Conservation (phyloP, 2,113 vertebrate genomes). For the Chloropsis hardwickii region DNA sequence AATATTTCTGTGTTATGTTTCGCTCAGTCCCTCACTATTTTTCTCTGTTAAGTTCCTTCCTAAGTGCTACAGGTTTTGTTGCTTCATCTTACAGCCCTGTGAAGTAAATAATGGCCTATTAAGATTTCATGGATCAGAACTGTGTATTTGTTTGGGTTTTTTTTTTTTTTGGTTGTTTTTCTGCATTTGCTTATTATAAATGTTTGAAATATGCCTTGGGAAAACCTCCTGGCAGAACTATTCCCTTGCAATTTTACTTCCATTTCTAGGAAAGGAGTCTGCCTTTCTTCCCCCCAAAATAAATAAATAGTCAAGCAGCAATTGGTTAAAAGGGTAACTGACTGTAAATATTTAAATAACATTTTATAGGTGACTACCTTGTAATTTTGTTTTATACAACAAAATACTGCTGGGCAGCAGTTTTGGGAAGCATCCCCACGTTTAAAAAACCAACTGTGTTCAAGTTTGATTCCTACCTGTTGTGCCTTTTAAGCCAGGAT, state of each 20-base stretch:
- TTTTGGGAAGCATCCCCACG: background rate
- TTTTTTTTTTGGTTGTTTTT: background rate
- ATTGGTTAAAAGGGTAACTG: background rate
- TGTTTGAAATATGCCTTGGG: fast-evolving
- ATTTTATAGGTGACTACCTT: background rate
- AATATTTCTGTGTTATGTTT: background rate
- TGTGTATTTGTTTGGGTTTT: background rate
- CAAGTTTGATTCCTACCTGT: conserved; percentile 58
- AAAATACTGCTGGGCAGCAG: background rate
- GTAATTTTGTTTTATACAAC: background rate
- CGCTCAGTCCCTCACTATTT: background rate
- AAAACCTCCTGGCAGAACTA: background rate
- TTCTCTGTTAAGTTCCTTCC: background rate
- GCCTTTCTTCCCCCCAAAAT: background rate
- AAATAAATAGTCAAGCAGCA: background rate
- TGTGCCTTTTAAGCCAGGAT: conserved; percentile 56
- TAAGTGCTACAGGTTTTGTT: background rate
- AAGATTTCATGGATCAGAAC: background rate
- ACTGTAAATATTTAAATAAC: background rate
- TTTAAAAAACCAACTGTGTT: conserved; percentile 6
- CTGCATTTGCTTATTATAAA: background rate
- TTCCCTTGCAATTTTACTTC: background rate
- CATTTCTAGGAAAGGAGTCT: background rate
- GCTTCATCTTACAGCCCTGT: background rate
- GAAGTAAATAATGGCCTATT: background rate